A percentile compares a stretch with the other conserved stretches of the same genome.
These are phyloP conservation scores for Dipodomys spectabilis DNA, from an alignment of 2,113 vertebrate genomes.

Conservation along the genomic window DNA sequence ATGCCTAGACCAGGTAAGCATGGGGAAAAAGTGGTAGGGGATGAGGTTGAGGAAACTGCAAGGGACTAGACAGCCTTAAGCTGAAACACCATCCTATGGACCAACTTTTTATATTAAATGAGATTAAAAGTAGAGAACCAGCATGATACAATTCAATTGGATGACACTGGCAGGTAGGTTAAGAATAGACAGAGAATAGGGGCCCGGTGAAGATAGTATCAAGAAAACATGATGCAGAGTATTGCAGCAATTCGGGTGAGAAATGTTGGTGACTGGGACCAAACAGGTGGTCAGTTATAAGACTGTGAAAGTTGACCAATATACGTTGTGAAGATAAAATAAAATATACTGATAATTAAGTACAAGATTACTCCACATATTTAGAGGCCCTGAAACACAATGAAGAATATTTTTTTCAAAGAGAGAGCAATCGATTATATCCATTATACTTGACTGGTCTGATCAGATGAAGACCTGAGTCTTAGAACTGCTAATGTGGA, in stretches of 20 bases:
- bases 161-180: neutral
- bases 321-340: neutral
- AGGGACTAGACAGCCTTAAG: neutral
- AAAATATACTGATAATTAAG: neutral
- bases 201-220: neutral
- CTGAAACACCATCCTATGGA: neutral
- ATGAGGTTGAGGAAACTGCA: neutral
- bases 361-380: neutral
- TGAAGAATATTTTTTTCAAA: neutral
- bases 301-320: neutral
- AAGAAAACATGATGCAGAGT: neutral
- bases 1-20: neutral
- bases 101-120: neutral
- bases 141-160: neutral
- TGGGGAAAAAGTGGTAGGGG: neutral
- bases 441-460: neutral
- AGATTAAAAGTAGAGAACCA: neutral
- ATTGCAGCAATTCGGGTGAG: neutral
- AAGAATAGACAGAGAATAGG: neutral
- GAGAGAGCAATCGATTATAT: neutral
- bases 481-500: neutral
- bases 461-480: neutral
- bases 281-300: neutral
- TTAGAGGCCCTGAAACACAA: neutral
- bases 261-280: neutral